Conservation (phyloP, 2,113 vertebrate genomes). For the Neodon shergylaensis region DNA sequence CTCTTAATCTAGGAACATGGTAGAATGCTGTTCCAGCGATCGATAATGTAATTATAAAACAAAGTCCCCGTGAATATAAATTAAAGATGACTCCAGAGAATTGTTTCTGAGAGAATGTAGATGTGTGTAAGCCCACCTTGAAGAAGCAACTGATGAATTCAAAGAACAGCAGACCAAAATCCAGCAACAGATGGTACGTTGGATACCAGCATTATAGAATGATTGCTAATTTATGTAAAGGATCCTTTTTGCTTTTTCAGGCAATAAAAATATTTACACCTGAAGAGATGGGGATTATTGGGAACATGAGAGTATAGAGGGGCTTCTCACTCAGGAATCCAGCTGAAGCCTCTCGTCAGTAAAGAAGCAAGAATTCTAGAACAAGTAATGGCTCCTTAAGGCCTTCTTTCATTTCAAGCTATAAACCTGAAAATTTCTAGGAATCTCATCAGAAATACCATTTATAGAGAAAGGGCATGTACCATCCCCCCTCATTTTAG, state of each 20-base stretch:
- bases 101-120: not conserved
- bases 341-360: not conserved
- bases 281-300: too few species aligned
- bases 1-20: not conserved
- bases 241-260: not conserved
- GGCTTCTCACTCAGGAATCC: not conserved
- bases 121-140: not conserved
- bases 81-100: not conserved
- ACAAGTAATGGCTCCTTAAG: not conserved
- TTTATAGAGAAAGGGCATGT: not conserved
- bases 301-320: not conserved
- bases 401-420: not conserved
- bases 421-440: not conserved
- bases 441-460: not conserved
- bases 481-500: fast-evolving
- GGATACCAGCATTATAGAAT: not conserved
- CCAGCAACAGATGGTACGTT: not conserved
- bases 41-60: not conserved
- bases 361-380: not conserved
- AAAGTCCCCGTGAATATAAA: not conserved
- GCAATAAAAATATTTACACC: not conserved
- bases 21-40: conserved; percentile 14
- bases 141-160: not conserved
- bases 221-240: not conserved
- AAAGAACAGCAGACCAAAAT: conserved; percentile 27